A percentile compares a stretch with the other conserved stretches of the same genome.
phyloP scores from a whole-genome alignment of 64 coral and sea anemone species.

The Acropora yongei region DNA sequence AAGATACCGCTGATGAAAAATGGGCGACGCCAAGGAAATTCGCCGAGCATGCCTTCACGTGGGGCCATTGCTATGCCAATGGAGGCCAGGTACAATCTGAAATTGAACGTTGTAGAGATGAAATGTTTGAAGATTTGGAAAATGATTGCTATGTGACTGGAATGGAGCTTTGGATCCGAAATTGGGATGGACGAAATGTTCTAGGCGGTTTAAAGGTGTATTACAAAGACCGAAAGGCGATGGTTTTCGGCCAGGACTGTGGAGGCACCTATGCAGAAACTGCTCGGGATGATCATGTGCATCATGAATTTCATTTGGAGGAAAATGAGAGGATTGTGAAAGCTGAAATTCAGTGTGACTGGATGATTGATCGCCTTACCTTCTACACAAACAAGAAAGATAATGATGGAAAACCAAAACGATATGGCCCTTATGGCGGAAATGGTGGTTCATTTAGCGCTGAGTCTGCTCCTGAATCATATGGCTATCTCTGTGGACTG shows the following conservation, averaged over 20 bases:
- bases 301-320: slow-evolving; percentile 73
- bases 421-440: slow-evolving; percentile 81
- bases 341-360: slow-evolving; percentile 77
- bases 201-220: slow-evolving; percentile 81
- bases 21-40: slow-evolving; percentile 60
- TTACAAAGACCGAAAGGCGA: slow-evolving; percentile 60
- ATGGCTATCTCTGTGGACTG: slow-evolving; percentile 68
- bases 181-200: slow-evolving; percentile 86
- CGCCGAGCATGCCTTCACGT: slow-evolving; percentile 37
- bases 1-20: background rate
- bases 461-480: slow-evolving; percentile 43
- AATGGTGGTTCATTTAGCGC: slow-evolving; percentile 31
- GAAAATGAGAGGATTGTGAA: slow-evolving; percentile 77
- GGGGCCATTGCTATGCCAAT: slow-evolving; percentile 60
- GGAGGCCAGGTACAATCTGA: slow-evolving; percentile 45
- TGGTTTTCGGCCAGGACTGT: slow-evolving; percentile 47
- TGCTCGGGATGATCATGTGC: slow-evolving; percentile 31
- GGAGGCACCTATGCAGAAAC: background rate
- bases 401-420: slow-evolving; percentile 44
- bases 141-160: slow-evolving; percentile 60
- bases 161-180: slow-evolving; percentile 91
- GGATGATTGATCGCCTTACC: slow-evolving; percentile 85
- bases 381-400: slow-evolving; percentile 82
- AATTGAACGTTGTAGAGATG: slow-evolving; percentile 29
- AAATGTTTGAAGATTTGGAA: slow-evolving; percentile 17